These are phyloP conservation scores for Macrosiphum euphorbiae DNA, from an alignment of 2,888 invertebrate genomes.

Conservation along the genomic window DNA sequence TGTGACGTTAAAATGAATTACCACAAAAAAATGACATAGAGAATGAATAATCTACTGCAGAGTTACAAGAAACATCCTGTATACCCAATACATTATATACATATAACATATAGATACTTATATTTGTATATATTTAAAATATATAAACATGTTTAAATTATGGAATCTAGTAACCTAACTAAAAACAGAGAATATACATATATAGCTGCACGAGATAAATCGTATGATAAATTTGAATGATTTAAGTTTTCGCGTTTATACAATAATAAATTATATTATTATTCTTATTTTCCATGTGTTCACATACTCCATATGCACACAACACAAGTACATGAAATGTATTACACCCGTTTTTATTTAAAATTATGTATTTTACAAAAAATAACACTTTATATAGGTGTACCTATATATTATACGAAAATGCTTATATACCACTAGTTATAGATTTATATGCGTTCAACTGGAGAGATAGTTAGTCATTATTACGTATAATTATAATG, in stretches of 20 bases:
- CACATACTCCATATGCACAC: background rate
- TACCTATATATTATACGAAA: background rate
- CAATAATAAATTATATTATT: background rate
- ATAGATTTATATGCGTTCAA: background rate
- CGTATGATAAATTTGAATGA: background rate
- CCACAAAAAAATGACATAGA: too few relatives aligned
- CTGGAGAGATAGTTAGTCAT: background rate
- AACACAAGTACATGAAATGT: background rate
- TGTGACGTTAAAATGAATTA: too few relatives aligned
- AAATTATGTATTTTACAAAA: background rate
- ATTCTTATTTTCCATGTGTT: background rate
- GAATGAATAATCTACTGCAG: too few relatives aligned
- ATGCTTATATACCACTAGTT: background rate
- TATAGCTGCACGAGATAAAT: background rate
- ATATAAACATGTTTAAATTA: too few relatives aligned
- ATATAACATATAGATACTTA: too few relatives aligned
- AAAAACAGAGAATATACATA: background rate
- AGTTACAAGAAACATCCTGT: too few relatives aligned
- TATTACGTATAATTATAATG: background rate
- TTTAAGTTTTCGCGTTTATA: background rate
- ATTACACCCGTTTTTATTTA: constrained; percentile 7
- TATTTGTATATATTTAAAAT: too few relatives aligned
- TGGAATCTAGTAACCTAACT: too few relatives aligned
- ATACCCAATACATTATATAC: too few relatives aligned
- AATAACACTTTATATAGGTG: background rate